Conservation (phyloP, 2,113 vertebrate genomes). For the Pedetes capensis region DNA sequence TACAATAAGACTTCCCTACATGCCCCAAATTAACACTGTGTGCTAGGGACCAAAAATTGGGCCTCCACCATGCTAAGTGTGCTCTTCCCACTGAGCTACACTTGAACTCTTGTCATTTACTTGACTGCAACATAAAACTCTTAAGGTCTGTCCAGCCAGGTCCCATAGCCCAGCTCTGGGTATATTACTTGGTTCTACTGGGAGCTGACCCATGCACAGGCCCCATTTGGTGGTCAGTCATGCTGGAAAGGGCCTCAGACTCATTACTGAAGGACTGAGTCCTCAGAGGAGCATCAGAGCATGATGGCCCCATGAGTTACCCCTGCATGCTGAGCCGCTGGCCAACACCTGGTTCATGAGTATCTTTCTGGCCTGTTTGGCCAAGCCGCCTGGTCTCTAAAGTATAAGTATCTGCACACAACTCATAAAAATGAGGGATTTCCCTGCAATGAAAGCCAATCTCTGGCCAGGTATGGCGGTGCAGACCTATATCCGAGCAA, state of each 20-base stretch:
- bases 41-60: background rate
- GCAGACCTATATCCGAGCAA: too few relatives aligned
- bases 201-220: background rate
- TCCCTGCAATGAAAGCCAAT: background rate
- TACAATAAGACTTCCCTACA: background rate
- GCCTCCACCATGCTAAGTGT: background rate
- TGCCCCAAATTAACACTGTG: background rate
- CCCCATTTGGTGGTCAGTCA: background rate
- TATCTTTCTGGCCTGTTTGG: background rate
- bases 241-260: background rate
- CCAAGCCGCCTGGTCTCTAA: background rate
- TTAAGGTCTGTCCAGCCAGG: background rate
- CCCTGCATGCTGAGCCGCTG: background rate
- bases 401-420: background rate
- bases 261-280: background rate
- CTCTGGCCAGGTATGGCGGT: too few relatives aligned
- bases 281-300: background rate
- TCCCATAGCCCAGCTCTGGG: background rate
- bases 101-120: background rate
- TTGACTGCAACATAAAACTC: background rate
- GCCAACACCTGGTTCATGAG: background rate
- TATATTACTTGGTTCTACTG: background rate
- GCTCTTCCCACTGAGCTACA: background rate
- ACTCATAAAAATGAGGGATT: background rate
- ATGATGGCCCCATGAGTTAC: background rate